phyloP scores from a whole-genome alignment of 2,113 vertebrate genomes.

The Engystomops pustulosus region DNA sequence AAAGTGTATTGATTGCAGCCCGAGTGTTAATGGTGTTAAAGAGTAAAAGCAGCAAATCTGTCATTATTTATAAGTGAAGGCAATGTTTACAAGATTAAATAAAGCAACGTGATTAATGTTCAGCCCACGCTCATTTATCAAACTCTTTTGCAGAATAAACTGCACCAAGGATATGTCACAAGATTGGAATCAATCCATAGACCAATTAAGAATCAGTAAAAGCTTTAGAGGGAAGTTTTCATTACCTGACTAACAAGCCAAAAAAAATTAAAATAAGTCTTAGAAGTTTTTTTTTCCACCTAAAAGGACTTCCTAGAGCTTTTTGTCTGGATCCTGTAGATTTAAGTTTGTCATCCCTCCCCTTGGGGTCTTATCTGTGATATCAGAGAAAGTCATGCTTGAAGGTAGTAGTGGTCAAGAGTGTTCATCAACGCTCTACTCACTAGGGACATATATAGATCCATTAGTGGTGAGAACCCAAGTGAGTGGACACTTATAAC shows the following conservation, averaged over 20 bases:
- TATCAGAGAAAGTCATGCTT: no score
- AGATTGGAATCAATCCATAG: conserved; percentile 42
- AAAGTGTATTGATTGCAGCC: conserved; percentile 41
- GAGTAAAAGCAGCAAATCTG: conserved; percentile 34
- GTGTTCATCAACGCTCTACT: no score
- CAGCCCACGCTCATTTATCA: conserved; percentile 42
- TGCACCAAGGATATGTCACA: conserved; percentile 38
- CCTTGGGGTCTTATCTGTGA: neutral
- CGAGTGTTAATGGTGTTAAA: conserved; percentile 48
- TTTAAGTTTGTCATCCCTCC: neutral
- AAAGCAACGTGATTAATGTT: conserved; percentile 51
- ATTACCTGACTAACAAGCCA: conserved; percentile 13
- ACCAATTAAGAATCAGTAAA: conserved; percentile 44
- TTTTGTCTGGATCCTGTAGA: neutral
- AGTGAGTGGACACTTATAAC: no score
- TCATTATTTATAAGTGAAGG: conserved; percentile 51
- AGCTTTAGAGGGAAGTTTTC: conserved; percentile 9
- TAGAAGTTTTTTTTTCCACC: no score
- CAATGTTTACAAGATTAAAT: conserved; percentile 54
- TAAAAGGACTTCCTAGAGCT: no score
- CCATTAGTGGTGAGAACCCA: no score
- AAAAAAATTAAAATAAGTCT: neutral
- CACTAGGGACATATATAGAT: no score
- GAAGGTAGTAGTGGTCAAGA: no score
- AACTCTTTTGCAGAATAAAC: conserved; percentile 15